phyloP scores from a whole-genome alignment of 2,113 vertebrate species.

The Cebus imitator region DNA sequence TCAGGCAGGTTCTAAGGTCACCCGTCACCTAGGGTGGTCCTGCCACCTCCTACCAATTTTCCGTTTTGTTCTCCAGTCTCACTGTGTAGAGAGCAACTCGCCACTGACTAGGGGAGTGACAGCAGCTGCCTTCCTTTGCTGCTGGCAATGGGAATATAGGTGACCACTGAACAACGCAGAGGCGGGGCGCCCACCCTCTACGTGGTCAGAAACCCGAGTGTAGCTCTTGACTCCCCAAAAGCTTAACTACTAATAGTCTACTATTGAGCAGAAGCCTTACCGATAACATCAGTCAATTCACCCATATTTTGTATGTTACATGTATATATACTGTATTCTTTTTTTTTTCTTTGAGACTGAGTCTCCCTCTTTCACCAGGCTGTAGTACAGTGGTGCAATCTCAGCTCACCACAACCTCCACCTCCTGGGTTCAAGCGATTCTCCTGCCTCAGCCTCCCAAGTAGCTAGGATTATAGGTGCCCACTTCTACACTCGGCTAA shows the following conservation, averaged over 20 bases:
- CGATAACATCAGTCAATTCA: background rate
- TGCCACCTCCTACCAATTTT: background rate
- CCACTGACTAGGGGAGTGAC: fast-evolving
- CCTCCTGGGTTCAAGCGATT: too few relatives aligned
- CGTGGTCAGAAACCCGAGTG: background rate
- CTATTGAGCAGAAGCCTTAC: background rate
- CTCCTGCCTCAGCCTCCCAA: too few relatives aligned
- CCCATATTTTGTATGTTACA: background rate
- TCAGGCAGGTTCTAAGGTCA: background rate
- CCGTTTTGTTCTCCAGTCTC: background rate
- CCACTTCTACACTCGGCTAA: too few relatives aligned
- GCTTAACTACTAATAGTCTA: background rate
- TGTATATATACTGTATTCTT: background rate
- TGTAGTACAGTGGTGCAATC: too few relatives aligned
- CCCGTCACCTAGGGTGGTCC: background rate
- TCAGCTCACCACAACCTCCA: too few relatives aligned
- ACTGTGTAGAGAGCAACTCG: background rate
- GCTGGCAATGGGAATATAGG: fast-evolving
- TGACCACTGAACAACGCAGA: background rate
- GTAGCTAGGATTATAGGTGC: too few relatives aligned
- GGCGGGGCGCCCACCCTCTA: background rate
- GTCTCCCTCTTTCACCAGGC: too few relatives aligned
- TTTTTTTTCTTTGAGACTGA: too few relatives aligned
- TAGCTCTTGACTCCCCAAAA: background rate
- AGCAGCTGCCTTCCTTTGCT: background rate